phyloP scores from a whole-genome alignment of 2,113 vertebrate genomes.

The Silurus asotus region DNA sequence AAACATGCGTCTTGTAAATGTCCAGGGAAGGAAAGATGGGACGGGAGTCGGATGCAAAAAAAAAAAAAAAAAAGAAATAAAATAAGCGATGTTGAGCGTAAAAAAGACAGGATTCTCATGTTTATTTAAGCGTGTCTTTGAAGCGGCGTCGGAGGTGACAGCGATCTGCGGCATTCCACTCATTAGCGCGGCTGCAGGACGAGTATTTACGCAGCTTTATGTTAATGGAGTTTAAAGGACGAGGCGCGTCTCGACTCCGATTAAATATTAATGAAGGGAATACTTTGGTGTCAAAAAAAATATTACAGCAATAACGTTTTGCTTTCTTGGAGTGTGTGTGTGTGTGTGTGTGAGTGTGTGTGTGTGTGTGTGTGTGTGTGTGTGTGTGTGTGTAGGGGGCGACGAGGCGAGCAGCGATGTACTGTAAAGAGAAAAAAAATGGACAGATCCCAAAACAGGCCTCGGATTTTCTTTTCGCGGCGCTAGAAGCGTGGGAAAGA shows the following conservation, averaged over 20 bases:
- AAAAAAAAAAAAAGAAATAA: constrained; percentile 1
- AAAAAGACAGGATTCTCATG: constrained; percentile 49
- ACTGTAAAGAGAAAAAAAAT: constrained; percentile 34
- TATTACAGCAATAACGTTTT: background rate
- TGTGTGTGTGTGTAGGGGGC: background rate
- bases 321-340: background rate
- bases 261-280: constrained; percentile 58
- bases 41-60: background rate
- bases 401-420: constrained; percentile 27
- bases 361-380: background rate
- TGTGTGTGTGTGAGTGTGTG: too few relatives aligned
- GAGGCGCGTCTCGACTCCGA: constrained; percentile 37
- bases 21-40: background rate
- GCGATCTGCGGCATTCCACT: constrained; percentile 42
- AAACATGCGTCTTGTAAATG: background rate
- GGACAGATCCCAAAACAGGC: constrained; percentile 46
- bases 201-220: constrained; percentile 53
- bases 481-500: constrained; percentile 58
- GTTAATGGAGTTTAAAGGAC: constrained; percentile 51
- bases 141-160: constrained; percentile 52
- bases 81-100: constrained; percentile 50
- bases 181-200: constrained; percentile 48
- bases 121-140: constrained; percentile 58
- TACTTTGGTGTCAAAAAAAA: constrained; percentile 46
- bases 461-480: constrained; percentile 35